Percentiles rank a stretch among this genome's conserved stretches.
phyloP scores from a whole-genome alignment of 1,140 invertebrate genomes.

The Aphaenogaster ashmeadi region DNA sequence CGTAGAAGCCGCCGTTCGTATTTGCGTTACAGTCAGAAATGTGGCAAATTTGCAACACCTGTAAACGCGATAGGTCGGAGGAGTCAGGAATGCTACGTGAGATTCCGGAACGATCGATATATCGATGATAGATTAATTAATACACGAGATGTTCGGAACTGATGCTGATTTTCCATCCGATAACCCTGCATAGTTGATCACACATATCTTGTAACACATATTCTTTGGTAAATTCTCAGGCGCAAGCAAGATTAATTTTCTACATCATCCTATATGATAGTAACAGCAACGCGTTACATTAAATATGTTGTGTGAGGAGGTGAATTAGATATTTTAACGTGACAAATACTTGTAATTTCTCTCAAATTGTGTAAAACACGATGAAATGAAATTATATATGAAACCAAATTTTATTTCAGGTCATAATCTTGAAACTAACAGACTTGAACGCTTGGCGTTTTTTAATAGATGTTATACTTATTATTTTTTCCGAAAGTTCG shows the following conservation, averaged over 20 bases:
- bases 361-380: not conserved
- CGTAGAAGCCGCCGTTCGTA: not conserved
- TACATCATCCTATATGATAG: not conserved
- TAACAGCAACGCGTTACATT: not conserved
- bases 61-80: constrained; percentile 11
- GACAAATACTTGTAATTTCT: not conserved
- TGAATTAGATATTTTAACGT: not conserved
- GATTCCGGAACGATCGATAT: constrained; percentile 58
- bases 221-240: not conserved
- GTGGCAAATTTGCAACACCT: constrained; percentile 66
- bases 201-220: not conserved
- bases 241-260: not conserved
- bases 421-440: not conserved
- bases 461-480: too few species aligned
- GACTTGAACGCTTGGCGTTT: not conserved
- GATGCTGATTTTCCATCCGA: constrained; percentile 17
- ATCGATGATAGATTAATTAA: constrained; percentile 59
- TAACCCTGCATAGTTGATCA: not conserved
- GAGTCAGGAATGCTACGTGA: constrained; percentile 33
- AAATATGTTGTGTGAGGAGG: not conserved
- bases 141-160: not conserved
- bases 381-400: not conserved
- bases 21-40: constrained; percentile 22
- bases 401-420: not conserved
- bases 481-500: too few species aligned